A percentile compares a stretch with the other conserved stretches of the same genome.
These are phyloP conservation scores for Perognathus longimembris DNA, from an alignment of 2,113 vertebrate genomes.

Conservation along the genomic window DNA sequence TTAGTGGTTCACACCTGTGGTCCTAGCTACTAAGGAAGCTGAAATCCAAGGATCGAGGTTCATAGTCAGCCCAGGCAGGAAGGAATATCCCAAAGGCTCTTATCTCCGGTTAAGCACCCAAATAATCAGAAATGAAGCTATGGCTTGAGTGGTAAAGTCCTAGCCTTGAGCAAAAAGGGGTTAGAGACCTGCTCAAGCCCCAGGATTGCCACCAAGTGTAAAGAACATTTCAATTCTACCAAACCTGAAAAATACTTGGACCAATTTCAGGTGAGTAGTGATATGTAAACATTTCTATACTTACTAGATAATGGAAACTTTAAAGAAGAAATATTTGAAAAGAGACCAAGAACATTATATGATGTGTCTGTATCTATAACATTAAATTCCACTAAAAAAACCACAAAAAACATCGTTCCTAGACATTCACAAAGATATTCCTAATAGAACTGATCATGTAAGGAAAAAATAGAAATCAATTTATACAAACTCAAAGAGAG, in stretches of 20 bases:
- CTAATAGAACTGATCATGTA: not conserved
- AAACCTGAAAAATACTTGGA: slow-evolving; percentile 1
- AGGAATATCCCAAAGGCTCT: too few relatives aligned
- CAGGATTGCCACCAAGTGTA: too few relatives aligned
- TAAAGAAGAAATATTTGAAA: not conserved
- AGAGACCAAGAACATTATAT: not conserved
- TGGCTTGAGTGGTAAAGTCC: too few relatives aligned
- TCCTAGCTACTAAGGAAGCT: too few relatives aligned
- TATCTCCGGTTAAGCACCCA: too few relatives aligned
- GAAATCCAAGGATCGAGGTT: too few relatives aligned
- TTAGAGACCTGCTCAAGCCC: too few relatives aligned
- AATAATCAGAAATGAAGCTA: too few relatives aligned
- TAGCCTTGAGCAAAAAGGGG: too few relatives aligned
- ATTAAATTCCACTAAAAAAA: slow-evolving; percentile 8
- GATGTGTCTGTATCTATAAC: not conserved
- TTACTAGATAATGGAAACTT: not conserved
- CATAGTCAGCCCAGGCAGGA: too few relatives aligned
- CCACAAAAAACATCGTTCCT: not conserved
- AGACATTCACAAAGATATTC: not conserved
- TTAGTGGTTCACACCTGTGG: too few relatives aligned
- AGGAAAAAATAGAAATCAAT: slow-evolving; percentile 1
- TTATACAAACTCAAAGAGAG: not conserved
- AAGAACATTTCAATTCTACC: not conserved
- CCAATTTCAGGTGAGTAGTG: not conserved
- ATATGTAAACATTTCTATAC: not conserved